Conservation (phyloP, 2,888 invertebrate species). For the Sphinx pinastri region DNA sequence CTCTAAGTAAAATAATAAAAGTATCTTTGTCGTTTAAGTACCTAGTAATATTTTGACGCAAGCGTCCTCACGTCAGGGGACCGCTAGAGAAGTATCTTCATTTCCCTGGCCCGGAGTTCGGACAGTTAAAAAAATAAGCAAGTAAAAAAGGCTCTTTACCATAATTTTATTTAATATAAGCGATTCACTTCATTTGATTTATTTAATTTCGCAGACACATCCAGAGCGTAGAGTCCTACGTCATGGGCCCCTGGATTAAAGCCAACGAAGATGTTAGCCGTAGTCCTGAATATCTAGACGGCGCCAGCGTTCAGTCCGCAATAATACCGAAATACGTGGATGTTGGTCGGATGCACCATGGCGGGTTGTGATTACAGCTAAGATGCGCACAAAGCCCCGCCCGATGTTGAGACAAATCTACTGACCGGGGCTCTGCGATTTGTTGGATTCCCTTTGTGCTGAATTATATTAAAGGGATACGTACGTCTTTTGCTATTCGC, state of each 20-base stretch:
- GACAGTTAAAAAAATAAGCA: too few relatives aligned
- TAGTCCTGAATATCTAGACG: slow-evolving; percentile 73
- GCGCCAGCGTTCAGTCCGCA: slow-evolving; percentile 60
- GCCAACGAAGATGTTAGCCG: slow-evolving; percentile 79
- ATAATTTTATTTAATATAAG: not conserved
- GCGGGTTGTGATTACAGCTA: slow-evolving; percentile 46
- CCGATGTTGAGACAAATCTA: slow-evolving; percentile 34
- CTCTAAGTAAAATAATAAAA: too few relatives aligned
- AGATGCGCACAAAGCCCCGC: slow-evolving; percentile 37
- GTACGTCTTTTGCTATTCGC: not conserved
- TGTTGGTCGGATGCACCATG: slow-evolving; percentile 28
- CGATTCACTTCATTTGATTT: not conserved
- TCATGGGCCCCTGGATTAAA: slow-evolving; percentile 71
- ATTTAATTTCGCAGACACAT: slow-evolving; percentile 32
- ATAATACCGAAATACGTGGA: slow-evolving; percentile 62
- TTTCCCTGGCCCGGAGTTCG: too few relatives aligned
- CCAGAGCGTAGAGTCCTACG: slow-evolving; percentile 45
- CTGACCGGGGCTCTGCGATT: slow-evolving; percentile 30
- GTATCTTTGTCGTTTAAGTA: too few relatives aligned
- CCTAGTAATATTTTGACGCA: too few relatives aligned
- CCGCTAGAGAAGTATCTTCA: too few relatives aligned
- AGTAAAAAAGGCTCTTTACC: too few relatives aligned
- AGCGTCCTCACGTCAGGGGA: too few relatives aligned
- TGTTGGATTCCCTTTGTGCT: slow-evolving; percentile 31
- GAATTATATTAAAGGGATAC: not conserved